These are phyloP conservation scores for Drosophila fungiperda DNA, from an alignment of 2,888 invertebrate genomes.

Conservation along the genomic window DNA sequence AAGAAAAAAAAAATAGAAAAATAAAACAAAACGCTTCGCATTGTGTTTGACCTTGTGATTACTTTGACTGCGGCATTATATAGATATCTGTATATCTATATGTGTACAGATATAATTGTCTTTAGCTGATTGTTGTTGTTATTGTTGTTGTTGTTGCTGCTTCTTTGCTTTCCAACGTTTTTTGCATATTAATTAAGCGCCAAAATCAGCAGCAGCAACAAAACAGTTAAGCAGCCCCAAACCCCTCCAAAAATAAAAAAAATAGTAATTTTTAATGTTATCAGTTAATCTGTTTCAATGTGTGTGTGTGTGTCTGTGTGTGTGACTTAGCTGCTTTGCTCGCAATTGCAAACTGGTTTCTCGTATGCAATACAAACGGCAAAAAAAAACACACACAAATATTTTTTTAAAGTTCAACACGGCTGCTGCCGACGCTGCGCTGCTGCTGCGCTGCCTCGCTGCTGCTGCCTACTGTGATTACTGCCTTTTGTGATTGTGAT, in stretches of 20 bases:
- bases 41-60: constrained; percentile 79
- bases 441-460: neutral
- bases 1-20: constrained; percentile 17
- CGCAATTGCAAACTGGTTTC: constrained; percentile 75
- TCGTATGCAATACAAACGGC: constrained; percentile 49
- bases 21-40: constrained; percentile 46
- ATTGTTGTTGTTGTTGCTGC: constrained; percentile 28
- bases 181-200: constrained; percentile 84
- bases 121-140: constrained; percentile 24
- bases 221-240: constrained; percentile 38
- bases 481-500: constrained; percentile 51
- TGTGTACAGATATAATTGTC: constrained; percentile 43
- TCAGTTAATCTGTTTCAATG: constrained; percentile 68
- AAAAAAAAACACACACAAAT: constrained; percentile 38
- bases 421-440: constrained; percentile 12
- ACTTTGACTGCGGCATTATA: constrained; percentile 69
- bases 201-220: constrained; percentile 67
- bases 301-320: constrained; percentile 19
- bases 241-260: constrained; percentile 31
- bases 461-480: constrained; percentile 52
- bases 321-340: constrained; percentile 22
- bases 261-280: constrained; percentile 75
- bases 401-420: constrained; percentile 66
- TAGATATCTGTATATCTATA: constrained; percentile 22
- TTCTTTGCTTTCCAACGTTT: constrained; percentile 77